Conservation (phyloP, 2,888 invertebrate species). For the Sacculina carcini region DNA sequence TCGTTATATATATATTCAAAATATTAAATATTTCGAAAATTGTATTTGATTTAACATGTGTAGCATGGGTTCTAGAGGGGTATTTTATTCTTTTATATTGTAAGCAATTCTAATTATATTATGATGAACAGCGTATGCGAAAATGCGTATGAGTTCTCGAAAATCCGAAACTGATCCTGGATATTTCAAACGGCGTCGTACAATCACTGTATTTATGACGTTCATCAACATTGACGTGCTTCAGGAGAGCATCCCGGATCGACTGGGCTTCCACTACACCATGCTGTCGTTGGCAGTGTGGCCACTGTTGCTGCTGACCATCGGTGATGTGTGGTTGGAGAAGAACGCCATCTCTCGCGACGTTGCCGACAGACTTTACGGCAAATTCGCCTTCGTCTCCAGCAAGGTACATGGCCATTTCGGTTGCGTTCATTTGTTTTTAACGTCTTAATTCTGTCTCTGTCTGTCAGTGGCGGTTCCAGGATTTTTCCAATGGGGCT, state of each 20-base stretch:
- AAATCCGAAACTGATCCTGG: not conserved
- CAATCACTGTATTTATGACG: not conserved
- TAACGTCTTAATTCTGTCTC: too few relatives aligned
- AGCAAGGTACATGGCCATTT: slow-evolving; percentile 45
- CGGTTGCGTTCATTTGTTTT: not conserved
- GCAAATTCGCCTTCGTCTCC: slow-evolving; percentile 45
- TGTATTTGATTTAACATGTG: too few relatives aligned
- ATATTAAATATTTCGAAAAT: too few relatives aligned
- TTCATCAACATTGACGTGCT: not conserved
- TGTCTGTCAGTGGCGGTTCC: too few relatives aligned
- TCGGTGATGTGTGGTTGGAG: slow-evolving; percentile 23
- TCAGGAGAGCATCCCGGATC: slow-evolving; percentile 21
- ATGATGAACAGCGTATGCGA: too few relatives aligned
- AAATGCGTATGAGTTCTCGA: not conserved
- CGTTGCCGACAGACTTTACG: slow-evolving; percentile 49
- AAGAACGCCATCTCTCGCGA: slow-evolving; percentile 43
- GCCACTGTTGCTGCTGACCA: slow-evolving; percentile 40
- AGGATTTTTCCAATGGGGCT: too few relatives aligned
- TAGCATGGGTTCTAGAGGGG: too few relatives aligned
- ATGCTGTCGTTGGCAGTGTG: slow-evolving; percentile 48
- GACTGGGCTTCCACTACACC: slow-evolving; percentile 63
- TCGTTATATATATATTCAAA: too few relatives aligned
- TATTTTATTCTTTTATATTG: too few relatives aligned
- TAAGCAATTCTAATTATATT: too few relatives aligned
- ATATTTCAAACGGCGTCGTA: not conserved